Percentiles rank a stretch among this genome's conserved stretches.
Evolutionary conservation across 1,140 invertebrate genomes (phyloP).

Genomic region (Leptinotarsa undecemlineata): DNA sequence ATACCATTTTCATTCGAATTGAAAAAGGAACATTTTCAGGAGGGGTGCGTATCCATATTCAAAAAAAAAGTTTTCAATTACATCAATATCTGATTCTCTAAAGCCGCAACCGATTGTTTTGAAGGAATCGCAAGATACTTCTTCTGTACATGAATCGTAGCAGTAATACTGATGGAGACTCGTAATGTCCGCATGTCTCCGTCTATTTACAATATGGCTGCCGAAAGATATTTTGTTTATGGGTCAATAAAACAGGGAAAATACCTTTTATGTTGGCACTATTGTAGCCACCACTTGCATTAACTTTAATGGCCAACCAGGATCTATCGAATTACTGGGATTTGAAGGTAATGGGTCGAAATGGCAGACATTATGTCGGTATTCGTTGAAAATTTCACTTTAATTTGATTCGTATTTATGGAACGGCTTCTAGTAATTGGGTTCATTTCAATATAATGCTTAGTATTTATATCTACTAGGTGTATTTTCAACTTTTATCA

Average conservation of each 20-base stretch:
- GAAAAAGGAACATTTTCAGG: no score
- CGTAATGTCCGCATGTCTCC: background rate
- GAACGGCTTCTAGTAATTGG: background rate
- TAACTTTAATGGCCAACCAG: constrained; percentile 9
- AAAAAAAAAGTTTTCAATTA: no score
- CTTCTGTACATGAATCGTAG: background rate
- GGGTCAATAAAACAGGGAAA: constrained; percentile 9
- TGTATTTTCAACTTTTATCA: no score
- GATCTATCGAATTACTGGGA: background rate
- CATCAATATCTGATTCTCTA: no score
- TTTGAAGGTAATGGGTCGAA: background rate
- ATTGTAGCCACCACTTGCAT: constrained; percentile 4
- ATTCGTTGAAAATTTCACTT: background rate
- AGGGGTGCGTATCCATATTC: no score
- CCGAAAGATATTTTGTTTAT: constrained; percentile 17
- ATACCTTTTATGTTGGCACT: constrained; percentile 8
- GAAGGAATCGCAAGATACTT: no score
- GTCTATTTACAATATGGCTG: constrained; percentile 10
- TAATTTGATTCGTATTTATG: background rate
- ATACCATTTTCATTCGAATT: no score
- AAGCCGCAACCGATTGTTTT: no score
- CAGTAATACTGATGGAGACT: background rate
- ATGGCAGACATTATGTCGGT: background rate
- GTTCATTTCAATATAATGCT: background rate
- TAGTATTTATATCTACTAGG: background rate